These are phyloP conservation scores for Kuschelorhynchus macadamiae DNA, from an alignment of 2,888 invertebrate genomes.

Conservation along the genomic window DNA sequence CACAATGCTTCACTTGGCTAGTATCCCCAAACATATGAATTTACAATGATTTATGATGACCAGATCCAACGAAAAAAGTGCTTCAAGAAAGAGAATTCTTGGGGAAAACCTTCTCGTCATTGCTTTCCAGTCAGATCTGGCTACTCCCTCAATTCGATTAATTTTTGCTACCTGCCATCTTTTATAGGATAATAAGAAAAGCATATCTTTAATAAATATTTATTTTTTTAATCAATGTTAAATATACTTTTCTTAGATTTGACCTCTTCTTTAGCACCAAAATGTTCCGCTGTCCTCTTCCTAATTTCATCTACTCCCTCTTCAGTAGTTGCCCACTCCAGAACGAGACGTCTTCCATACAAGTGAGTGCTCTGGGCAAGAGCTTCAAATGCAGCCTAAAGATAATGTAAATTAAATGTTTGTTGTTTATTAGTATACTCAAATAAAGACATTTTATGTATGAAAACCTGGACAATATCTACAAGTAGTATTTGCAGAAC, in stretches of 20 bases:
- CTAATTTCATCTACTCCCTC: conserved; percentile 86
- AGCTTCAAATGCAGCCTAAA: conserved; percentile 90
- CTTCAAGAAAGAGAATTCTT: no score
- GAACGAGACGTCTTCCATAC: conserved; percentile 92
- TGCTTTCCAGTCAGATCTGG: no score
- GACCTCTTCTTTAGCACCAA: conserved; percentile 66
- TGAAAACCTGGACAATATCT: not conserved
- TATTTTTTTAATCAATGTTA: conserved; percentile 63
- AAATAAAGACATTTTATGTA: not conserved
- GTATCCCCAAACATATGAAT: no score
- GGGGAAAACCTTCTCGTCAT: no score
- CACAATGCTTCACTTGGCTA: no score
- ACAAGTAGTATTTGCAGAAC: no score
- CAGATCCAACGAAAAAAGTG: no score
- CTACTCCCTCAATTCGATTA: no score
- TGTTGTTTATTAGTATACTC: not conserved
- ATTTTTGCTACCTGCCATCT: no score
- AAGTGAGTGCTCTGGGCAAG: conserved; percentile 97
- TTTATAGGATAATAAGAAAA: no score
- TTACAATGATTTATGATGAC: no score
- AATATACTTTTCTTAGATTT: conserved; percentile 69
- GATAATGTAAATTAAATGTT: conserved; percentile 48
- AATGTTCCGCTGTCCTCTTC: conserved; percentile 86
- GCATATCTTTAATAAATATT: no score
- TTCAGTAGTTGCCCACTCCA: conserved; percentile 94